Base-by-base conservation (phyloP, 1,140 invertebrate genomes). In the Diabrotica undecimpunctata region DNA sequence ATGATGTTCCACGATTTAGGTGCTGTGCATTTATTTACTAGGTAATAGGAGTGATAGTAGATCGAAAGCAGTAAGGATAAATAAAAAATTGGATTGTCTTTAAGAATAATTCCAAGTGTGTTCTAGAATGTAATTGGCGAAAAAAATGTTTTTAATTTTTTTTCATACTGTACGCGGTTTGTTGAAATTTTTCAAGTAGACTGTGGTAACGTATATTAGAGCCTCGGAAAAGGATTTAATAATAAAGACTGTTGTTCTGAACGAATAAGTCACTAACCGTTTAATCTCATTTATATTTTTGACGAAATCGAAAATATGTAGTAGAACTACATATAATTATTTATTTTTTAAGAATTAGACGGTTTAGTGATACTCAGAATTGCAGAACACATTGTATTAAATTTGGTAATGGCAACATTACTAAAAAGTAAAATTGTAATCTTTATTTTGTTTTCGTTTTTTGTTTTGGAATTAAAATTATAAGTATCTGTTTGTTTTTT, bases 11-110 rank as follows among this genome's bases (percentile, higher is more conserved):
- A 54, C 39, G 36, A 54, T 62, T 72, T 72, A 70, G 69, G 71
- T 72, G 68, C 71, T 72, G 69, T 67, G 66, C 69, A 66, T 70
- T 72, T 62, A 56, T 65, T 66, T 38, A 51, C 8, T 46, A 46
- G 41, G 8, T 46, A 46, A 46, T n/a, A 46, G 8, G 41, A 46
- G 8, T 46, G n/a, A n/a, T 8, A 46, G 41, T 25, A 25, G 25
- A 25, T 25, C 25, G 25, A 25, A 25, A 25, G 25, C 25, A 25
- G 25, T 25, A 25, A 25, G 8, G 41, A 46, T 46, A 46, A n/a
- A 10, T 46, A 46, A 46, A 46, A 10, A 55, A 55, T 55, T 25
- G 13, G 35, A 55, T 8, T 55, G 35, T 59, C n/a, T 59, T 59
- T 36, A 39, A 46, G 41, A n/a, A 46, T 36, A 59, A 59, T 59